A percentile compares a stretch with the other conserved stretches of the same genome.
phyloP scores from a whole-genome alignment of 2,888 invertebrate species.

The Myopa tessellatipennis region DNA sequence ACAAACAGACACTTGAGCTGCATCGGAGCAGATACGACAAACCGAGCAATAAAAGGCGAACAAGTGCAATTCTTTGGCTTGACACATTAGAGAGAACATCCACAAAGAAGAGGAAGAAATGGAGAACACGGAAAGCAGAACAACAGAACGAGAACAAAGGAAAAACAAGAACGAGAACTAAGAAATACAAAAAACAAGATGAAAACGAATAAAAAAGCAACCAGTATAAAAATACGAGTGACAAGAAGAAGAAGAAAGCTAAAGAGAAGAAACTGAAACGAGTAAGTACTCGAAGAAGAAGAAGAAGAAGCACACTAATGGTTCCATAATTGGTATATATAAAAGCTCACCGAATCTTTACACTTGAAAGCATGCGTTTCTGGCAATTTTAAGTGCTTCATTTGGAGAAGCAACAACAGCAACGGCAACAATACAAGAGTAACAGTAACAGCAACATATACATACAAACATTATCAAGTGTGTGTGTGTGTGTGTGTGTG shows the following conservation, averaged over 20 bases:
- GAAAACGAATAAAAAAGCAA: neutral
- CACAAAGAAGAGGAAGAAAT: too few species aligned
- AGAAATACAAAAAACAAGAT: too few species aligned
- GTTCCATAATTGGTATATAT: conserved; percentile 1
- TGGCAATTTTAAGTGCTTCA: neutral
- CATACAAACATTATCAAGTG: neutral
- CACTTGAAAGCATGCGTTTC: conserved; percentile 12
- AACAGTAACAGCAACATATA: neutral
- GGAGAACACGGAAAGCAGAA: too few species aligned
- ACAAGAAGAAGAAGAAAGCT: neutral
- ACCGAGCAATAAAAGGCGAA: too few species aligned
- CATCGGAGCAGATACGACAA: too few species aligned
- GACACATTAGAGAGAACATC: too few species aligned
- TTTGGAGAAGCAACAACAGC: neutral
- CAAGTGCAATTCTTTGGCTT: too few species aligned
- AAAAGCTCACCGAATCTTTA: neutral
- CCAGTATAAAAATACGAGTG: too few species aligned
- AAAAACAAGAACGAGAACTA: too few species aligned
- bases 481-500: neutral
- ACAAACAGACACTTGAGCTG: too few species aligned
- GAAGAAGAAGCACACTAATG: neutral
- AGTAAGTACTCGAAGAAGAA: neutral
- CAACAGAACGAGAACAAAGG: too few species aligned
- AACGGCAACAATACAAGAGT: conserved; percentile 9
- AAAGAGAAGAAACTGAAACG: neutral